Percentiles rank a stretch among this genome's conserved stretches.
phyloP scores from a whole-genome alignment of 2,888 invertebrate genomes.

The Caradrina clavipalpis region DNA sequence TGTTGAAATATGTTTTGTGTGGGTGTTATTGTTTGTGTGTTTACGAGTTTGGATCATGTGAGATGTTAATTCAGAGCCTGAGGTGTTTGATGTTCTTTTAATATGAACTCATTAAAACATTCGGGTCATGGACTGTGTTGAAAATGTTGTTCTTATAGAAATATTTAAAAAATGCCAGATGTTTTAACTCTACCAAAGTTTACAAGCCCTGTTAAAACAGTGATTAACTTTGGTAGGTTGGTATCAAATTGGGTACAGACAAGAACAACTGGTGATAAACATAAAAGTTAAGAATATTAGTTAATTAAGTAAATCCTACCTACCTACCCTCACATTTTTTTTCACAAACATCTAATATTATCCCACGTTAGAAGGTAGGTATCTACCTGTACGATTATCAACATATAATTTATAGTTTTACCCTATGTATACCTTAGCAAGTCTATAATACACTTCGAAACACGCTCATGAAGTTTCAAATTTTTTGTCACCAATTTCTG shows the following conservation, averaged over 20 bases:
- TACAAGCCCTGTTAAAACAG: neutral
- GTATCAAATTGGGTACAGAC: neutral
- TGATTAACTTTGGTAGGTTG: neutral
- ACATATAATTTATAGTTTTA: too few species aligned
- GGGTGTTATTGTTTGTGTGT: constrained; percentile 59
- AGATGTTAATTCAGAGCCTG: constrained; percentile 37
- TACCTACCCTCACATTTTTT: neutral
- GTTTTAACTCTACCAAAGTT: neutral
- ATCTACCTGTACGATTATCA: too few species aligned
- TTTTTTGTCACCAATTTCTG: constrained; percentile 33
- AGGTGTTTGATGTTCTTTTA: constrained; percentile 57
- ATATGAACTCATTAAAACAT: constrained; percentile 58
- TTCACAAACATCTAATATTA: too few species aligned
- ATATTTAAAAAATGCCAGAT: constrained; percentile 28
- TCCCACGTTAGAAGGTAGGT: too few species aligned
- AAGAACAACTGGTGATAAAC: neutral
- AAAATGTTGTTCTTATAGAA: constrained; percentile 37
- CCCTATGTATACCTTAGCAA: too few species aligned
- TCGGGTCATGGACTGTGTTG: constrained; percentile 61
- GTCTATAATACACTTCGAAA: neutral
- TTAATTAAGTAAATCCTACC: neutral
- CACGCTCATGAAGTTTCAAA: constrained; percentile 27
- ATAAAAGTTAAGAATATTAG: neutral
- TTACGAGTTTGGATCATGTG: constrained; percentile 45
- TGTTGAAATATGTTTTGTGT: constrained; percentile 68